Base-by-base conservation (phyloP, 1,140 invertebrate genomes). In the Araneus ventricosus region DNA sequence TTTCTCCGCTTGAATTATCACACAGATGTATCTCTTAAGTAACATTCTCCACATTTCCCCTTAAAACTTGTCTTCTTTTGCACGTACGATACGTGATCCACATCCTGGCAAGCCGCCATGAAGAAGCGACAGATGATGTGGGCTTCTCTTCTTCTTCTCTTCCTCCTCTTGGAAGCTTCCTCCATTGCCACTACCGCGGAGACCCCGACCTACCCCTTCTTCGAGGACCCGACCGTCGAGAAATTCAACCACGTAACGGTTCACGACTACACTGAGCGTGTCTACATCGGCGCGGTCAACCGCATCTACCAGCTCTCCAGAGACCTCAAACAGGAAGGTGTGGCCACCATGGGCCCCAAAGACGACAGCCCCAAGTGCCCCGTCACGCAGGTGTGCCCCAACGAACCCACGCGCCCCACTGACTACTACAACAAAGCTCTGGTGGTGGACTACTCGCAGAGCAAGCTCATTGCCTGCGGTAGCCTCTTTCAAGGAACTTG, bases 401-500 rank as follows among this genome's bases (percentile, higher is more conserved):
- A 97, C 94, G 96, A 96, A 61, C 96, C 97, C 87, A 97, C 96
- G 92, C 97, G 97, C 94, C 96, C 96, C 6, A n/a, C n/a, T n/a
- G n/a, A n/a, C n/a, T n/a, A n/a, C n/a, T n/a, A n/a, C n/a, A n/a
- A n/a, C n/a, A n/a, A n/a, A n/a, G n/a, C n/a, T n/a, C n/a, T n/a
- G n/a, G n/a, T n/a, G n/a, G n/a, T n/a, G n/a, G n/a, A n/a, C n/a
- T n/a, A n/a, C n/a, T n/a, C n/a, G n/a, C n/a, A n/a, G n/a, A n/a
- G n/a, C n/a, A n/a, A n/a, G n/a, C n/a, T n/a, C n/a, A n/a, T n/a
- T n/a, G n/a, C n/a, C n/a, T n/a, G n/a, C n/a, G n/a, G n/a, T n/a
- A n/a, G 98, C 98, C 59, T 96, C 99, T 93, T 97, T 99, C 59
- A 98, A 99, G 94, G 98, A 99, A 96, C 98, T 99, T 95, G 97